Base-by-base conservation (phyloP, 1,140 invertebrate species). In the Pomacea maculata region DNA sequence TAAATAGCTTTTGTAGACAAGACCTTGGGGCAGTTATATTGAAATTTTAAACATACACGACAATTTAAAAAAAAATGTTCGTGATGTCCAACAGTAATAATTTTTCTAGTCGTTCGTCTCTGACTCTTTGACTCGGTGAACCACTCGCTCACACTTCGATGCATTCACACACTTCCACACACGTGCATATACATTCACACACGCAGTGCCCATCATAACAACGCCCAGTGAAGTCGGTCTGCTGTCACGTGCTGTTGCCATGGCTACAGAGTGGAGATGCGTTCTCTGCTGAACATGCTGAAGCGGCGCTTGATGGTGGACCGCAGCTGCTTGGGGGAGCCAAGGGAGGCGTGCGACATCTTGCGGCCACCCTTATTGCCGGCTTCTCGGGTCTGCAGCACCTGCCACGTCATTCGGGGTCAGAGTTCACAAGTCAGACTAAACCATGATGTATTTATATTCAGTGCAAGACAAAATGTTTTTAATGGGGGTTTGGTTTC, bases 211-310 rank as follows among this genome's bases (percentile, higher is more conserved):
- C 34, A n/a, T 0, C 71, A 73, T 57, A 61, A 19, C 10, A 55
- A 10, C 29, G 19, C 54, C 57, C 54, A 55, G 12, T 57, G 19
- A n/a, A 15, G 54, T 10, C 21, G 34, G 0, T 34, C 9, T 61
- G 29, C 21, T 76, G 19, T 7, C 17, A 15, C 14, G 19, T n/a
- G 14, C 7, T 64, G n/a, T 6, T 9, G 17, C 57, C 6, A 54
- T 57, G 19, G 8, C 63, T 63, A 75, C 75, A 68, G 73, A 2
- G 75, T 77, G 10, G 80, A 61, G 9, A 76, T 76, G 14, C 80
- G 52, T 14, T 81, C 80, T 15, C 80, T n/a, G 71, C 75, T 82
- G 75, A 82, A 82, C 64, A 82, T 65, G 25, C 81, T 82, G 63
- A 82, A 74, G 1, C 81, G 76, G 3, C 81, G 71, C 64, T 73